Base-by-base conservation (phyloP, 2,888 invertebrate species). In the Cryptops parisi region DNA sequence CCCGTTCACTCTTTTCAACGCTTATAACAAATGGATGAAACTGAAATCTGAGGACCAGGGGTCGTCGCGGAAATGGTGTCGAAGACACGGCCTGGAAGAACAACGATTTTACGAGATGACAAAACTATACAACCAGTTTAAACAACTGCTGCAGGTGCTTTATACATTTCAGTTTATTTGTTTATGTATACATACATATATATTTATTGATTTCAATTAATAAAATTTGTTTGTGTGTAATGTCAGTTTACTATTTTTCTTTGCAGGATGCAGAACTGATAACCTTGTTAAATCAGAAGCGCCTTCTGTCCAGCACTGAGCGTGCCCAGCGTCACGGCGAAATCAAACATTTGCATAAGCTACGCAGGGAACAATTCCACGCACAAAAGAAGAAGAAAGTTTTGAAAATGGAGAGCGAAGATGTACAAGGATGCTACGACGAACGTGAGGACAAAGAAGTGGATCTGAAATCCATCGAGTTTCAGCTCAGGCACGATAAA, bases 21-120 rank as follows among this genome's bases (percentile, higher is more conserved):
- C 84, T 25, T 91, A 84, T 70, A 81, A 84, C 64, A 84, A 87
- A 59, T 96, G 96, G 96, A 68, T 96, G 39, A 76, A 80, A 60
- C 77, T 84, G 33, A 90, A 90, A 65, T 74, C 79, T 50, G 74
- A 74, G 24, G 66, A 67, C 53, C 24, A 23, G 12, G 47, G 24
- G 4, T 54, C 62, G 49, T 78, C 80, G 0, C 75, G 81, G 44
- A 78, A 80, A 55, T 98, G 98, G 97, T 90, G 94, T 61, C 78
- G 78, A 58, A 76, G 84, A 54, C 74, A 91, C 54, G 94, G 93
- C 0, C 74, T 98, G 5, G 97, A 98, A 69, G 97, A 98, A 66
- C 96, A 98, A 68, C 73, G 98, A 22, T 83, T 98, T 64, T 98
- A 96, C 65, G 98, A 98, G 70, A 84, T 93, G 64, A 88, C 87